phyloP scores from a whole-genome alignment of 2,797 vertebrate species.

The Sphenopsis melanotis region DNA sequence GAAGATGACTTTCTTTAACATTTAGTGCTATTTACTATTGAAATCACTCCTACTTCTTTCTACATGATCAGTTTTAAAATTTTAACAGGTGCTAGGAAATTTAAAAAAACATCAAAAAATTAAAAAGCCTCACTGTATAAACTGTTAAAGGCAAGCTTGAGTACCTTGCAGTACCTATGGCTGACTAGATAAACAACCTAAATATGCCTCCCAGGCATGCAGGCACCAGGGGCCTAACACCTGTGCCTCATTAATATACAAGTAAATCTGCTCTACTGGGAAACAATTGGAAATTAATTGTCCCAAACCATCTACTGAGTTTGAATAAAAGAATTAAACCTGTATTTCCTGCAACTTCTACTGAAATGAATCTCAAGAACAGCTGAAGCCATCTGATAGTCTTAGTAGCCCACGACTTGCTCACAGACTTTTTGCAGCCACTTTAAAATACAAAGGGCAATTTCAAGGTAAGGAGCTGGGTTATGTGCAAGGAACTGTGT shows the following conservation, averaged over 20 bases:
- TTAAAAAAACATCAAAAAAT: conserved; percentile 75
- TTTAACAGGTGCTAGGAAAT: conserved; percentile 81
- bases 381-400: conserved; percentile 47
- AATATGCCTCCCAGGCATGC: conserved; percentile 81
- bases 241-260: conserved; percentile 87
- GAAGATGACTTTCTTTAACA: conserved; percentile 75
- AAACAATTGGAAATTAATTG: conserved; percentile 87
- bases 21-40: conserved; percentile 73
- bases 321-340: conserved; percentile 79
- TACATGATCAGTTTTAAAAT: conserved; percentile 80
- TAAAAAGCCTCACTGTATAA: conserved; percentile 76
- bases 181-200: conserved; percentile 83
- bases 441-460: conserved; percentile 15
- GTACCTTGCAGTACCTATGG: conserved; percentile 79
- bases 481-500: neutral
- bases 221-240: conserved; percentile 83
- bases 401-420: conserved; percentile 17
- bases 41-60: conserved; percentile 74
- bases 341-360: conserved; percentile 67
- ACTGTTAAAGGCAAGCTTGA: conserved; percentile 79
- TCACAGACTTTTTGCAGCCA: conserved; percentile 16
- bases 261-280: conserved; percentile 83
- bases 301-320: conserved; percentile 82
- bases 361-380: conserved; percentile 62
- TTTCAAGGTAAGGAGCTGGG: neutral